Percentiles rank a stretch among this genome's conserved stretches.
phyloP scores from a whole-genome alignment of 64 coral and sea anemone genomes.

The Cladopsammia gracilis region DNA sequence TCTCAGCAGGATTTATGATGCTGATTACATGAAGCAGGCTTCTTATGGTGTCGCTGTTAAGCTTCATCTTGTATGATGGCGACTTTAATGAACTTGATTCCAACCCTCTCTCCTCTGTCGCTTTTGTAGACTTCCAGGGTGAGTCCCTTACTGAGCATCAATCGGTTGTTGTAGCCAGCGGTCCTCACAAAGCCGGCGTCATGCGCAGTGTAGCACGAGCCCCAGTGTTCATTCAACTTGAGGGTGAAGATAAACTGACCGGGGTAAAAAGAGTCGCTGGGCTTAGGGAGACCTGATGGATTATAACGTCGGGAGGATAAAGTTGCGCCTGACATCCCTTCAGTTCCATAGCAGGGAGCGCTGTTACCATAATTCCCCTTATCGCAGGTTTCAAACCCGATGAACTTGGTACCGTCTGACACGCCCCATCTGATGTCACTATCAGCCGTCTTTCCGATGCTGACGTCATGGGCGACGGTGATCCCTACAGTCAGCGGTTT shows the following conservation, averaged over 20 bases:
- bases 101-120: not conserved
- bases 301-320: not conserved
- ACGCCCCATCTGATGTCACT: slow-evolving; percentile 40
- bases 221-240: not conserved
- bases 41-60: no score
- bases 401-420: slow-evolving; percentile 9
- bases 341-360: slow-evolving; percentile 5
- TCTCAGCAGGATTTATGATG: no score
- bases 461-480: slow-evolving; percentile 10
- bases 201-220: not conserved
- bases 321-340: not conserved
- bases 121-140: not conserved
- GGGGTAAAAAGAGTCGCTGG: not conserved
- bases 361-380: not conserved
- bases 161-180: not conserved
- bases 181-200: not conserved
- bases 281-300: no score
- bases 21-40: no score
- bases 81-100: no score
- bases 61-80: no score
- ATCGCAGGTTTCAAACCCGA: not conserved
- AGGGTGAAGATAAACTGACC: not conserved
- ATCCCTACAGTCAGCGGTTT: slow-evolving; percentile 31
- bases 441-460: not conserved
- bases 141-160: not conserved